phyloP scores from a whole-genome alignment of 2,797 vertebrate genomes.

The Amblyopsis hoosieri region DNA sequence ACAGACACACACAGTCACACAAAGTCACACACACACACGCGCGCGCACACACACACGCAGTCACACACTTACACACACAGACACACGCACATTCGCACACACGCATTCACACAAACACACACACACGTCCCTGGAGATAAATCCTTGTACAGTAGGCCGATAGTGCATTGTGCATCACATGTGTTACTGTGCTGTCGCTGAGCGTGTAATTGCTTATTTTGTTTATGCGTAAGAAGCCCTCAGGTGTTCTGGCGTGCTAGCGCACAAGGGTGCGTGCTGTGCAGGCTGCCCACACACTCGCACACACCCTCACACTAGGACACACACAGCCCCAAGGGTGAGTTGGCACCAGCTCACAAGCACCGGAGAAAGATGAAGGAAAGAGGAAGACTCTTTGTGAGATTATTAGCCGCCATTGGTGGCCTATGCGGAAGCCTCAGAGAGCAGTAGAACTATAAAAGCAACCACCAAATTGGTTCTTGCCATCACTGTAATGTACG shows the following conservation, averaged over 20 bases:
- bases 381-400: too few relatives aligned
- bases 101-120: too few relatives aligned
- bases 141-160: too few relatives aligned
- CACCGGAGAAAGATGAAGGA: neutral
- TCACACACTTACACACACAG: slow-evolving; percentile 1
- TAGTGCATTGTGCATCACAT: too few relatives aligned
- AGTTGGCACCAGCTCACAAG: neutral
- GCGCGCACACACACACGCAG: neutral
- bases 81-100: neutral
- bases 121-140: too few relatives aligned
- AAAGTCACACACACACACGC: neutral
- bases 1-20: neutral
- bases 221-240: neutral
- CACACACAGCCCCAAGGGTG: neutral
- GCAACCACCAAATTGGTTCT: too few relatives aligned
- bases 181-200: too few relatives aligned
- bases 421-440: too few relatives aligned
- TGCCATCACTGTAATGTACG: too few relatives aligned
- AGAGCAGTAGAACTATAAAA: too few relatives aligned
- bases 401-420: too few relatives aligned
- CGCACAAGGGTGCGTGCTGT: slow-evolving; percentile 1
- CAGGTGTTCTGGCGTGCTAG: neutral
- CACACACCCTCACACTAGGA: neutral
- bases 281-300: neutral
- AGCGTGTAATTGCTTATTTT: too few relatives aligned